These are phyloP conservation scores for Gavialis gangeticus DNA, from an alignment of 2,113 vertebrate species.

Conservation along the genomic window DNA sequence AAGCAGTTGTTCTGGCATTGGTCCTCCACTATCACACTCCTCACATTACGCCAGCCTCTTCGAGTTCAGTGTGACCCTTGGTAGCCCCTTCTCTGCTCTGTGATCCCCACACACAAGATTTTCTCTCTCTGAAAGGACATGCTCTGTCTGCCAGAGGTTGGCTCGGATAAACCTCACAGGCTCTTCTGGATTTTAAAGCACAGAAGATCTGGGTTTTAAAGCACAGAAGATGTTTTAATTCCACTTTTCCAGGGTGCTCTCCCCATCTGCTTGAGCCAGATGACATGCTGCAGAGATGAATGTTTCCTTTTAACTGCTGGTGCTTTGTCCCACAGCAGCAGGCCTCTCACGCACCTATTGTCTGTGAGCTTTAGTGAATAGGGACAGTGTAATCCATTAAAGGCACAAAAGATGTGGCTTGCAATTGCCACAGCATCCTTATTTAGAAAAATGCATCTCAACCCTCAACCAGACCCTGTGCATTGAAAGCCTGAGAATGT, in stretches of 20 bases:
- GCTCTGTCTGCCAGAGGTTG: neutral
- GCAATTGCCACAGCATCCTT: neutral
- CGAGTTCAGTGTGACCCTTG: neutral
- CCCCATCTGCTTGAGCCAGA: neutral
- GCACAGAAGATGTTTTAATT: neutral
- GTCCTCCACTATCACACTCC: neutral
- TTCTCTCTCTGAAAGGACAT: constrained; percentile 26
- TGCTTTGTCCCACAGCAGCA: neutral
- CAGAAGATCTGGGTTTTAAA: neutral
- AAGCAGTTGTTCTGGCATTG: neutral
- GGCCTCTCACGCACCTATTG: neutral
- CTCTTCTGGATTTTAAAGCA: too few relatives aligned
- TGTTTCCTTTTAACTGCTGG: too few relatives aligned
- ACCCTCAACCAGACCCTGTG: neutral
- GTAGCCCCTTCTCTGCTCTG: neutral
- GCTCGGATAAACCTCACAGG: neutral
- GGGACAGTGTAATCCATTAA: neutral
- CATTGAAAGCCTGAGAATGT: neutral
- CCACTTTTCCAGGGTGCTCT: neutral
- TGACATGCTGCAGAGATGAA: neutral
- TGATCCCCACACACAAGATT: neutral
- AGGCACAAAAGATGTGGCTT: neutral
- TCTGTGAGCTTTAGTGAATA: neutral
- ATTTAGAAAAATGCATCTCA: neutral
- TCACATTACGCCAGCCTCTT: too few relatives aligned